Evolutionary conservation across 2,797 vertebrate species (phyloP), one percentile per base, ranked within the genome.

Genomic region (Lateolabrax maculatus): DNA sequence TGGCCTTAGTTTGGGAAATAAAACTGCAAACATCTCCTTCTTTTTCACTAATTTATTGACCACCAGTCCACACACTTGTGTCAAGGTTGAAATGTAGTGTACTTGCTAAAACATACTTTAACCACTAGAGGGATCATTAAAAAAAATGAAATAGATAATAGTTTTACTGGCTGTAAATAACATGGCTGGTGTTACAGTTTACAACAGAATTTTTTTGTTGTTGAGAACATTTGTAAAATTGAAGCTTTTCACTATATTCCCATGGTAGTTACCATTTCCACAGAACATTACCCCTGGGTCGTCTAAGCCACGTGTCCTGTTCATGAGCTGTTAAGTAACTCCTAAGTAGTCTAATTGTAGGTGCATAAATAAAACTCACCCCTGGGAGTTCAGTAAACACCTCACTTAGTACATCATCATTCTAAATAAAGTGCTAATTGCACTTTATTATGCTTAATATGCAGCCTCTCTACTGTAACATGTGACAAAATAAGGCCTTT

Each of bases 391-490:
- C 56, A 49, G 27, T 75, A 43, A 78, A 71, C 37, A 65, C 37
- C 62, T 63, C 68, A 46, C 41, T 61, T 48, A 48, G 19, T 68
- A 36, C 25, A 57, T 66, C 44, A 58, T 67, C 34, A 44, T 44
- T 48, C 27, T 1, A 23, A 71, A 48, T 46, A 23, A 62, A 61
- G 27, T 48, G 46, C 43, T 19, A 48, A 23, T 64, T 64, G 23
- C 44, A 23, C 49, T 52, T 74, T 18, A 34, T 61, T 46, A 69
- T 56, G 43, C 21, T 46, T 79, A 27, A 75, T 81, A 69, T 70
- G 29, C 36, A 52, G 18, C 43, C 29, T 62, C n/a, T 63, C 18
- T 41, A 4, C 57, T 46, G 36, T 46, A 79, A 63, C 31, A 37
- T 46, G 49, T 69, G 48, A 79, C 36, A 43, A 23, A 77, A 62